Evolutionary conservation across 1,140 invertebrate genomes (phyloP).

Genomic region (Ruditapes philippinarum): DNA sequence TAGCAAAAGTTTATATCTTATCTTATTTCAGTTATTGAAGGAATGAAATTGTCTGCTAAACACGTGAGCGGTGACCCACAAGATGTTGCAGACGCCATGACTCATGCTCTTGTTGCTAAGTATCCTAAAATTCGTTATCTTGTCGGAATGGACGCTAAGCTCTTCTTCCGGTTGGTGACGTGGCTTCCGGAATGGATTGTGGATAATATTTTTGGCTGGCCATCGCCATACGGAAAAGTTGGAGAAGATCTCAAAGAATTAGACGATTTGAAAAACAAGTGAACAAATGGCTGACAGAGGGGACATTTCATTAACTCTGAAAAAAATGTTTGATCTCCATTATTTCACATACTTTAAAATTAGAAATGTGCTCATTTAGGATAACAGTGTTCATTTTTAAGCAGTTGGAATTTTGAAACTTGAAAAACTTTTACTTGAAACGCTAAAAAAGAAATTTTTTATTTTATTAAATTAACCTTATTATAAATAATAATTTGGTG

Average conservation of each 20-base stretch:
- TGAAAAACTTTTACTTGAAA: no score
- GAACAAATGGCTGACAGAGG: background rate
- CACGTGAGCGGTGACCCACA: constrained; percentile 22
- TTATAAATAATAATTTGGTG: no score
- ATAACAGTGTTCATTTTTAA: no score
- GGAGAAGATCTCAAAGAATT: background rate
- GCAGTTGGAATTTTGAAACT: no score
- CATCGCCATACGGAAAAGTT: constrained; percentile 36
- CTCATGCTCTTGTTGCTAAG: constrained; percentile 79
- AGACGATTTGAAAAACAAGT: background rate
- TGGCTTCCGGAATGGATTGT: constrained; percentile 66
- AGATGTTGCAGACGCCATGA: constrained; percentile 79
- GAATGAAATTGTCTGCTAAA: background rate
- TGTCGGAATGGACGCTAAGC: constrained; percentile 78
- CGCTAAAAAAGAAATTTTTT: no score
- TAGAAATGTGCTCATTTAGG: no score
- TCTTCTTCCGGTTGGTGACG: constrained; percentile 76
- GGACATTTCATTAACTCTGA: no score
- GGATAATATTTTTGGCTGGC: constrained; percentile 60
- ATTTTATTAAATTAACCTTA: no score
- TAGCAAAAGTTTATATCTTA: no score
- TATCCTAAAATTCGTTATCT: constrained; percentile 78
- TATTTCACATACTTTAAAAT: no score
- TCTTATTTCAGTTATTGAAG: constrained; percentile 41
- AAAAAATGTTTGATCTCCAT: no score